phyloP scores from a whole-genome alignment of 2,888 invertebrate species.

The Drosophila subsilvestris region DNA sequence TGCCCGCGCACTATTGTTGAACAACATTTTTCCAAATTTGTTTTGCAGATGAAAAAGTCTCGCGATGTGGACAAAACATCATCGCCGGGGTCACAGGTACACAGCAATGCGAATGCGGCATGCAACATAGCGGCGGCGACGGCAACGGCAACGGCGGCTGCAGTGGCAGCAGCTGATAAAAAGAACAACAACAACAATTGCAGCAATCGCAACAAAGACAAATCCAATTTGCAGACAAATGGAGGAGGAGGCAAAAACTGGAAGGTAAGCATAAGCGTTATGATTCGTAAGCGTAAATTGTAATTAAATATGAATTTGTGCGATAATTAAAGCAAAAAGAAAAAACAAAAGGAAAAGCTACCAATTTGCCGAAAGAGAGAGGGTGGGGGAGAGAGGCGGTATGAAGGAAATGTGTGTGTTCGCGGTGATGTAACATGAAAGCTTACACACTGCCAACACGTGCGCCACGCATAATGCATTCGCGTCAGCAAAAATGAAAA shows the following conservation, averaged over 20 bases:
- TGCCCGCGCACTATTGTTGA: neutral
- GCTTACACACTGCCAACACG: constrained; percentile 43
- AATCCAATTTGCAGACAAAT: constrained; percentile 75
- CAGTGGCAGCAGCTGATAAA: constrained; percentile 43
- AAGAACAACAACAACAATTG: constrained; percentile 68
- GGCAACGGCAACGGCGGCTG: constrained; percentile 1
- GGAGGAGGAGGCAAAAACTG: constrained; percentile 81
- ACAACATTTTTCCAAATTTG: neutral
- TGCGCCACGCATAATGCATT: constrained; percentile 37
- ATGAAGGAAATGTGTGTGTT: constrained; percentile 43
- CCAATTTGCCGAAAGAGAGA: neutral
- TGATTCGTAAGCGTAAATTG: constrained; percentile 19
- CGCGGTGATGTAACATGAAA: constrained; percentile 50
- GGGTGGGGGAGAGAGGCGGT: neutral
- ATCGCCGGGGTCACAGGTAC: constrained; percentile 10
- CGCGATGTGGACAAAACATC: constrained; percentile 64
- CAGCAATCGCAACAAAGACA: constrained; percentile 74
- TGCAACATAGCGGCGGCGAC: constrained; percentile 29
- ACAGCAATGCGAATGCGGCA: constrained; percentile 29
- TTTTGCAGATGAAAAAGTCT: constrained; percentile 66
- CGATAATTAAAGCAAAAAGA: constrained; percentile 52
- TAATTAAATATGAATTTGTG: constrained; percentile 35
- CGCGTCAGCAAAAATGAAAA: neutral
- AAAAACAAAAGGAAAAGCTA: constrained; percentile 12
- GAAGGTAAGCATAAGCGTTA: constrained; percentile 74